Evolutionary conservation across 2,797 vertebrate genomes (phyloP).

Genomic region (Pseudotriccus pelzelni): DNA sequence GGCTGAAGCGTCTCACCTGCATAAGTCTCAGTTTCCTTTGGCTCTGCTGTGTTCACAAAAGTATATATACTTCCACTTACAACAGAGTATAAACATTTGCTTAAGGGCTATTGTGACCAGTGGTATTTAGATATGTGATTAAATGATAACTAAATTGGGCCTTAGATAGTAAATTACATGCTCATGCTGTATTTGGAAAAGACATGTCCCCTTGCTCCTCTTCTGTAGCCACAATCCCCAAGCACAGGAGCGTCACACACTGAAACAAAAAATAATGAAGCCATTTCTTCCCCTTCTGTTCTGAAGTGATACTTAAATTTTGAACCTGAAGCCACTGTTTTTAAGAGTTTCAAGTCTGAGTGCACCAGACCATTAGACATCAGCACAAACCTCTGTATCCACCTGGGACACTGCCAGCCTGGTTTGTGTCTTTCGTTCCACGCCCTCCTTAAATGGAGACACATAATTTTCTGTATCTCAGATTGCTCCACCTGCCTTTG

Average conservation of each 20-base stretch:
- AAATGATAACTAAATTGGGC: background rate
- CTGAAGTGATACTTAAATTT: background rate
- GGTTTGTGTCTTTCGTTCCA: too few species aligned
- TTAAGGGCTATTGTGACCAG: background rate
- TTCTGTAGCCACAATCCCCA: background rate
- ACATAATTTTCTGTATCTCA: background rate
- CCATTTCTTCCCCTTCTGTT: background rate
- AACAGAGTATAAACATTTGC: background rate
- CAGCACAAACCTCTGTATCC: background rate
- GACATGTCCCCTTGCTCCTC: background rate
- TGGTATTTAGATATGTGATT: background rate
- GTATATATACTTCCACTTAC: background rate
- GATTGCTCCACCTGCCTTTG: background rate
- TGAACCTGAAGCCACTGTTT: background rate
- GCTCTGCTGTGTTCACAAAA: background rate
- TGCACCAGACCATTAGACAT: background rate
- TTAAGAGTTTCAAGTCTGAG: background rate
- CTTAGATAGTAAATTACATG: background rate
- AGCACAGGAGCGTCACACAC: background rate
- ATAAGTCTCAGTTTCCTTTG: background rate
- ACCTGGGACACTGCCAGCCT: background rate
- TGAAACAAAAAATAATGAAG: background rate
- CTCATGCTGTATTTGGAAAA: background rate
- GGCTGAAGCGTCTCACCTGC: background rate
- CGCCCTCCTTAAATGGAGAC: fast-evolving